Base-by-base conservation (phyloP, 2,797 vertebrate genomes). In the Agapornis canus region DNA sequence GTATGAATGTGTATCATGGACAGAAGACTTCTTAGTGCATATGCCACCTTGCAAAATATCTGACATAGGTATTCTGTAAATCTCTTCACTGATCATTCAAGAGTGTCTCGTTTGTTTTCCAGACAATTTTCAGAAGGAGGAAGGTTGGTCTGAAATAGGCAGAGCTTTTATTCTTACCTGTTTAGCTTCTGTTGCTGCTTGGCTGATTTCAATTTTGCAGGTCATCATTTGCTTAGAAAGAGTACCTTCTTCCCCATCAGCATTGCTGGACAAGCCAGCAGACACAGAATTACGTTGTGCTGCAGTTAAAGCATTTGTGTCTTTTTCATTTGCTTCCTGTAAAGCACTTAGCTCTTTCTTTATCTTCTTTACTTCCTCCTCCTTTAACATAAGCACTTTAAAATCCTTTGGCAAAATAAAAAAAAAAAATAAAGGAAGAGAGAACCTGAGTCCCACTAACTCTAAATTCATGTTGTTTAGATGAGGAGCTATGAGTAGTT, bases 141-240 rank as follows among this genome's bases (percentile, higher is more conserved):
- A 65, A 54, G 27, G 15, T 9, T 84, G 4, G 22, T 49, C 20
- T 69, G 42, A 86, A 39, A 63, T 3, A 81, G 19, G 13, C 2
- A 82, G 9, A 82, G 27, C 5, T 85, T 35, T 66, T 59, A 35
- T 79, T 8, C 57, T 97, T 97, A 99, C 99, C 98, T 99, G 99
- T 92, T 99, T 99, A 92, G 99, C 98, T 91, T 99, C 99, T 0
- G 99, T 99, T 68, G 98, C 98, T 5, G 99, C 98, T 96, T 99
- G 99, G 97, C 98, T 99, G 68, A 99, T 99, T 71, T 99, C 99
- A 63, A 99, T 99, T 97, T 99, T 99, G 98, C 99, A 99, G 66
- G 98, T 92, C 98, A 99, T 99, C 99, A 99, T 99, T 88, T 99
- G 99, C 10, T 96, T 99, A 21, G 99, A 98, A 48, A 99, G 96